phyloP scores from a whole-genome alignment of 2,888 invertebrate species.

The Drosophila mettleri region DNA sequence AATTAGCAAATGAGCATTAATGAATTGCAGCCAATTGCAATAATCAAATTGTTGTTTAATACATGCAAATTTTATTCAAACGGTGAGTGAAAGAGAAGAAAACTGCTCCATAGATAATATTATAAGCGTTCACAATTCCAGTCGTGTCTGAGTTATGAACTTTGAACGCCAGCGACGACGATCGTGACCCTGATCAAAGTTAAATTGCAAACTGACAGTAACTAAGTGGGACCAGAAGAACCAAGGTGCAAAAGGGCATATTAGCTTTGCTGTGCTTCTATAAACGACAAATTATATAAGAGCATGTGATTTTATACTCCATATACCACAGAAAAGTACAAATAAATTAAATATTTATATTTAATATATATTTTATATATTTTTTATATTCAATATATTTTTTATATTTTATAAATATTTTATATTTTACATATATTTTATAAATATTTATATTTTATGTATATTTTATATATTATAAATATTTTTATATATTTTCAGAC shows the following conservation, averaged over 20 bases:
- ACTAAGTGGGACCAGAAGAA: conserved; percentile 32
- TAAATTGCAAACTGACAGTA: conserved; percentile 23
- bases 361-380: no score
- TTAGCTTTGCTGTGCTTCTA: no score
- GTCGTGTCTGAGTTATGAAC: conserved; percentile 19
- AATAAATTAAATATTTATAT: no score
- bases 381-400: no score
- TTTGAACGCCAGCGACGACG: conserved; percentile 41
- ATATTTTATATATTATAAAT: no score
- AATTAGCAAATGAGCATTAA: neutral
- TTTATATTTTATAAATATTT: no score
- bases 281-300: no score
- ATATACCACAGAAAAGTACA: no score
- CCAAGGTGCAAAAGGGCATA: conserved; percentile 21
- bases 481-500: no score
- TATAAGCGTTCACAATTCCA: conserved; percentile 3
- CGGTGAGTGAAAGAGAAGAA: neutral
- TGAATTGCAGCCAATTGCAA: conserved; percentile 13
- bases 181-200: conserved; percentile 60
- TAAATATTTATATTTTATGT: no score
- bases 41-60: conserved; percentile 41
- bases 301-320: no score
- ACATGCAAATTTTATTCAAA: conserved; percentile 41
- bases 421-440: no score
- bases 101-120: neutral